These are phyloP conservation scores for Calyptommatus sinebrachiatus DNA, from an alignment of 2,113 vertebrate genomes.

Conservation along the genomic window DNA sequence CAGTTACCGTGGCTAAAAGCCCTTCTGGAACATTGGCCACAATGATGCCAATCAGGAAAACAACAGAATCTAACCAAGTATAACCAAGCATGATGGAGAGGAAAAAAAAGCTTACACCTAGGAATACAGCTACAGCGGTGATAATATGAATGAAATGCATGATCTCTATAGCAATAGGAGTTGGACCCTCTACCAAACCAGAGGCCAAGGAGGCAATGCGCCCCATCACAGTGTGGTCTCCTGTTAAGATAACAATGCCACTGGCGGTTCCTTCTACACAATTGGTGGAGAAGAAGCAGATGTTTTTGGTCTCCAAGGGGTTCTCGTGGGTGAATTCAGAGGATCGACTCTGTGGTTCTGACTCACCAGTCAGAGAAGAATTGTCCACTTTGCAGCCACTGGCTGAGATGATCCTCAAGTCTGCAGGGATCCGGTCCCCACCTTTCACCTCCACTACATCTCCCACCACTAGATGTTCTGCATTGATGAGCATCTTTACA, in stretches of 20 bases:
- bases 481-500: not conserved
- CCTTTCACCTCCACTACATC: slow-evolving; percentile 18
- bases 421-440: not conserved
- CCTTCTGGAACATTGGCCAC: slow-evolving; percentile 12
- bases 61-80: not conserved
- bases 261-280: slow-evolving; percentile 8
- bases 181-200: not conserved
- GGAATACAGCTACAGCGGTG: not conserved
- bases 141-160: slow-evolving; percentile 9
- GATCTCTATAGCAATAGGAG: not conserved
- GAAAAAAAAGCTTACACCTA: not conserved
- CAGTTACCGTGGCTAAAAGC: slow-evolving; percentile 31
- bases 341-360: not conserved
- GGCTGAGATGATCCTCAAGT: not conserved
- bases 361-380: slow-evolving; percentile 1
- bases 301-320: not conserved
- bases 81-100: not conserved
- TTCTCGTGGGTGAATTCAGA: not conserved
- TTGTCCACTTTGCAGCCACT: slow-evolving; percentile 21
- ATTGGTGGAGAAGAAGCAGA: slow-evolving; percentile 9
- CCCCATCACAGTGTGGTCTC: slow-evolving; percentile 1
- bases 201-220: slow-evolving; percentile 9
- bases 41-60: slow-evolving; percentile 16
- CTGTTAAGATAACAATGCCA: slow-evolving; percentile 6
- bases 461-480: not conserved